Percentiles rank a stretch among this genome's conserved stretches.
phyloP scores from a whole-genome alignment of 2,888 invertebrate genomes.

The Eulithis testata region DNA sequence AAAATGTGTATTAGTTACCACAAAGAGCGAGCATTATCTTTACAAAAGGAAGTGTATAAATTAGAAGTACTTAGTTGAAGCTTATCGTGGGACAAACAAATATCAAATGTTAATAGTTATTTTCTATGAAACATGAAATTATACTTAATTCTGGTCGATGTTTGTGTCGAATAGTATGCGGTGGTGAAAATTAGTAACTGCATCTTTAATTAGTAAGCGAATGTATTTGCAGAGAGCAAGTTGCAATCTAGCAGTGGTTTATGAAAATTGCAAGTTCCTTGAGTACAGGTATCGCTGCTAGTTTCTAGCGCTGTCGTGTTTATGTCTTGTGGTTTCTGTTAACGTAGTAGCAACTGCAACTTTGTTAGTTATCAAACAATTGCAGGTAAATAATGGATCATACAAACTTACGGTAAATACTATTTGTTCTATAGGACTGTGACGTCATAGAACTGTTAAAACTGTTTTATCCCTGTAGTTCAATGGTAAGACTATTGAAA shows the following conservation, averaged over 20 bases:
- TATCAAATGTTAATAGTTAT: conserved; percentile 69
- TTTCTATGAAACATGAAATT: conserved; percentile 68
- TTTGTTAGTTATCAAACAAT: conserved; percentile 24
- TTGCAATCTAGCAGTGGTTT: conserved; percentile 36
- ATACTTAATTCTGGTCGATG: conserved; percentile 52
- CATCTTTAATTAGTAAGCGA: conserved; percentile 37
- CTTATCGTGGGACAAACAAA: conserved; percentile 72
- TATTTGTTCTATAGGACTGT: no score
- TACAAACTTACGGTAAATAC: no score
- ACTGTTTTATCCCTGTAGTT: no score
- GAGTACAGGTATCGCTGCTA: conserved; percentile 31
- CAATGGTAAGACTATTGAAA: no score
- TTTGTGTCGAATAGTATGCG: conserved; percentile 30
- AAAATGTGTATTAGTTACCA: conserved; percentile 75
- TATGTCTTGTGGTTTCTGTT: conserved; percentile 34
- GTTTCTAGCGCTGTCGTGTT: conserved; percentile 27
- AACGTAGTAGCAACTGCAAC: conserved; percentile 21
- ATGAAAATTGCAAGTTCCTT: conserved; percentile 38
- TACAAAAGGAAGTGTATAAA: conserved; percentile 79
- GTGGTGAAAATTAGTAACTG: conserved; percentile 37
- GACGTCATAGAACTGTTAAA: no score
- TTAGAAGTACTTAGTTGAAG: conserved; percentile 64
- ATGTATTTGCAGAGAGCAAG: conserved; percentile 37
- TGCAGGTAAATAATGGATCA: conserved; percentile 1
- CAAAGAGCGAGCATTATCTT: conserved; percentile 80